Percentiles rank a stretch among this genome's conserved stretches.
These are phyloP conservation scores for Ceratina calcarata DNA, from an alignment of 1,140 invertebrate genomes.

Conservation along the genomic window DNA sequence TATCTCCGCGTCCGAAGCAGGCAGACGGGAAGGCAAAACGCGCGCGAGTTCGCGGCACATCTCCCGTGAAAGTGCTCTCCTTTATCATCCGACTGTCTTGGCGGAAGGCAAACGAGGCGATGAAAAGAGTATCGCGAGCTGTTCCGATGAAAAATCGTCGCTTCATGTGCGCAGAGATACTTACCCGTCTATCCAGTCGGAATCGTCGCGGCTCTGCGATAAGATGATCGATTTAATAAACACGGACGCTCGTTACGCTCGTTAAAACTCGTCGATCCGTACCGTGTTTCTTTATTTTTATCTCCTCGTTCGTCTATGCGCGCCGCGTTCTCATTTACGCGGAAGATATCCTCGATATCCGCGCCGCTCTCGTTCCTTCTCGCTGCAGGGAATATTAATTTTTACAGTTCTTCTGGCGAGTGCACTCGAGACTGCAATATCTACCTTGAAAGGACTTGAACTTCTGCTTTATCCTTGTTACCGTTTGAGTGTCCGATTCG, in stretches of 20 bases:
- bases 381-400: conserved; percentile 20
- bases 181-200: conserved; percentile 24
- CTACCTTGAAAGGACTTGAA: background rate
- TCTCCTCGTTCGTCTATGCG: background rate
- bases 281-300: background rate
- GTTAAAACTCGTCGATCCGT: conserved; percentile 11
- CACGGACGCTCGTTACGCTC: conserved; percentile 31
- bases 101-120: conserved; percentile 14
- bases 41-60: background rate
- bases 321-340: background rate
- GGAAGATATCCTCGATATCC: background rate
- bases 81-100: conserved; percentile 51
- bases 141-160: conserved; percentile 49
- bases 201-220: background rate
- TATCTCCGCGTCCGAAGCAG: background rate
- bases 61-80: conserved; percentile 25
- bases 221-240: conserved; percentile 47
- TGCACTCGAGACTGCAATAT: background rate
- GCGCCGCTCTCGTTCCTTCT: background rate
- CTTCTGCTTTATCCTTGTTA: too few relatives aligned
- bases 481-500: background rate
- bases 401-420: background rate
- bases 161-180: conserved; percentile 46
- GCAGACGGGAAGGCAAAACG: background rate
- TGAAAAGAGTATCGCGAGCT: conserved; percentile 26